Percentiles rank a stretch among this genome's conserved stretches.
phyloP scores from a whole-genome alignment of 2,113 vertebrate species.

The Nettapus auritus region DNA sequence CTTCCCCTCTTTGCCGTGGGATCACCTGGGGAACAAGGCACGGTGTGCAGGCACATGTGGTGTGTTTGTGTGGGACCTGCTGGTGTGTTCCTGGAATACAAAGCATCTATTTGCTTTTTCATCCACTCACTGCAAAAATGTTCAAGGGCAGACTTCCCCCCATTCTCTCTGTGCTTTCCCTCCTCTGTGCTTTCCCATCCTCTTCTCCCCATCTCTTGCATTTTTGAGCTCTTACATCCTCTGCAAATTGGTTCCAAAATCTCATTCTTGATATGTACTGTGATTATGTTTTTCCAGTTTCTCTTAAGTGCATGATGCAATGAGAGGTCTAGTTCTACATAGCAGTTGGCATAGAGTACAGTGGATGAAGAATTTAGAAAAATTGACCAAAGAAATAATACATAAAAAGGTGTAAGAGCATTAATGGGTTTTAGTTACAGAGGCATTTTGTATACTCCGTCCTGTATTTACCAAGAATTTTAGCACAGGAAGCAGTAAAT shows the following conservation, averaged over 20 bases:
- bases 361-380: neutral
- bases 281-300: neutral
- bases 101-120: neutral
- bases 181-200: neutral
- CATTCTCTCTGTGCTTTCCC: neutral
- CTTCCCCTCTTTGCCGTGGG: neutral
- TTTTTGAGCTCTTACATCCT: neutral
- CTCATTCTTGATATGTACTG: neutral
- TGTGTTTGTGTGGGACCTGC: neutral
- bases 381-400: neutral
- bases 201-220: neutral
- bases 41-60: rapidly evolving
- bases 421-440: neutral
- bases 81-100: neutral
- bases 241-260: neutral
- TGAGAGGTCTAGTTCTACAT: neutral
- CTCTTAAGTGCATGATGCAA: neutral
- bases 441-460: neutral
- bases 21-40: neutral
- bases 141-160: neutral
- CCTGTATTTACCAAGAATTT: rapidly evolving
- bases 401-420: neutral
- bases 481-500: neutral
- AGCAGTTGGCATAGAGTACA: neutral
- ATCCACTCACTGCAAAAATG: neutral